These are phyloP conservation scores for Bombus confusus DNA, from an alignment of 1,140 invertebrate species.

Conservation along the genomic window DNA sequence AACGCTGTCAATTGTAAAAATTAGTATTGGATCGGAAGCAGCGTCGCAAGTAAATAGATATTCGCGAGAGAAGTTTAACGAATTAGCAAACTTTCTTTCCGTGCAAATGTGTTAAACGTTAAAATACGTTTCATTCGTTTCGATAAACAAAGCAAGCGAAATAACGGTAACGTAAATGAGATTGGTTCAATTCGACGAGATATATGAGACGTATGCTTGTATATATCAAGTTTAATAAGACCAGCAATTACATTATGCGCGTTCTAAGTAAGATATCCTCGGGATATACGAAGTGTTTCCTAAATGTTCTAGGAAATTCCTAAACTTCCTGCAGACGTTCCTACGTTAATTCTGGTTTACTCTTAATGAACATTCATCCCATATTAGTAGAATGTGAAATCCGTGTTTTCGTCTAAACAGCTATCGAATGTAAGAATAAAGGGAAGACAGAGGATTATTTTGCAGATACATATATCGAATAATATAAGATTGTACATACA, in stretches of 20 bases:
- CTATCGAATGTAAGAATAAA: neutral
- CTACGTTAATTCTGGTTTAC: conserved; percentile 35
- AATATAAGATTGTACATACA: neutral
- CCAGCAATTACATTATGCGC: conserved; percentile 22
- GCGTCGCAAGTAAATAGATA: neutral
- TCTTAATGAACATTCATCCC: conserved; percentile 28
- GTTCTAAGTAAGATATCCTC: conserved; percentile 36
- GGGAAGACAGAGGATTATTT: conserved; percentile 2
- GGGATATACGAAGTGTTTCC: conserved; percentile 31
- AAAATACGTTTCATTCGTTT: neutral
- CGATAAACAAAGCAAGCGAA: neutral
- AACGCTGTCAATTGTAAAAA: neutral
- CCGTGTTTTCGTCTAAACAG: conserved; percentile 13
- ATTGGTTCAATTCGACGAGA: neutral
- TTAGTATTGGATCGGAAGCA: neutral
- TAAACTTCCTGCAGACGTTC: conserved; percentile 30
- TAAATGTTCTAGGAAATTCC: conserved; percentile 43
- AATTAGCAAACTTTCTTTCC: neutral
- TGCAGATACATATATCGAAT: neutral
- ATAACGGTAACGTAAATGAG: neutral
- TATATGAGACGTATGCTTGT: neutral
- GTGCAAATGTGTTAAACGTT: too few relatives aligned
- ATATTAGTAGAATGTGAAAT: conserved; percentile 19
- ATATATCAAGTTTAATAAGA: conserved; percentile 14
- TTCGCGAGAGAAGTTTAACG: neutral